These are phyloP conservation scores for Melospiza melodia DNA, from an alignment of 2,113 vertebrate genomes.

Conservation along the genomic window DNA sequence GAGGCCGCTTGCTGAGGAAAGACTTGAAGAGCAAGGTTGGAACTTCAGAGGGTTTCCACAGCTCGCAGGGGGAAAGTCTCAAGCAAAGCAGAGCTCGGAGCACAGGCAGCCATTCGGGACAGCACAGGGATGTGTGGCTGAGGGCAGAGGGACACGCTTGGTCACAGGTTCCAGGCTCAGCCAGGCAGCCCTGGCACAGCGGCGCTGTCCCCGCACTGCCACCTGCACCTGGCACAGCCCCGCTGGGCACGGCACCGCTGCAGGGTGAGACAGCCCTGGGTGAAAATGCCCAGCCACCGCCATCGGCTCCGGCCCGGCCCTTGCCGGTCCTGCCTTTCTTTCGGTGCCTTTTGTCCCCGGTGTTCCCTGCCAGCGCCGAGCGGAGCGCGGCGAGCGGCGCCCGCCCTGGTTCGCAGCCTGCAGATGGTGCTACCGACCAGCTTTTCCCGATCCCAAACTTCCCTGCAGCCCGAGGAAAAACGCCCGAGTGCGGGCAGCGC, in stretches of 20 bases:
- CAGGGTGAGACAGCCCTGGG: rapidly evolving
- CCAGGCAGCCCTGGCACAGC: background rate
- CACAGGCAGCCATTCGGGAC: background rate
- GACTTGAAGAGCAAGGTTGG: background rate
- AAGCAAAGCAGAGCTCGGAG: background rate
- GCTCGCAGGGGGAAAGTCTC: rapidly evolving
- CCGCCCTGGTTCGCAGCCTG: constrained; percentile 77
- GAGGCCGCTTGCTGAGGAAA: background rate
- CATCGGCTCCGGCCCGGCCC: rapidly evolving
- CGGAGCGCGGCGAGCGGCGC: background rate
- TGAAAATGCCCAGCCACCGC: rapidly evolving
- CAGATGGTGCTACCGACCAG: constrained; percentile 94
- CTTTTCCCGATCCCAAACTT: constrained; percentile 60
- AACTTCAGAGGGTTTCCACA: background rate
- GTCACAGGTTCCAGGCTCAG: background rate
- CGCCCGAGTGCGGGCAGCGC: background rate
- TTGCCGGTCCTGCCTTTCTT: rapidly evolving
- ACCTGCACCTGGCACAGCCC: background rate
- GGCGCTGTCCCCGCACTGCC: rapidly evolving
- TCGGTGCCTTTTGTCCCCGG: background rate
- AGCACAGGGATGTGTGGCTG: background rate
- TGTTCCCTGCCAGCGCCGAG: background rate
- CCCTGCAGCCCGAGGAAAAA: background rate
- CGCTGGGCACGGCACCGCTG: rapidly evolving
- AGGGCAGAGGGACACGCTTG: background rate